Percentiles rank a stretch among this genome's conserved stretches.
Conservation (phyloP, 2,888 invertebrate genomes). For the Callimorpha dominula region DNA sequence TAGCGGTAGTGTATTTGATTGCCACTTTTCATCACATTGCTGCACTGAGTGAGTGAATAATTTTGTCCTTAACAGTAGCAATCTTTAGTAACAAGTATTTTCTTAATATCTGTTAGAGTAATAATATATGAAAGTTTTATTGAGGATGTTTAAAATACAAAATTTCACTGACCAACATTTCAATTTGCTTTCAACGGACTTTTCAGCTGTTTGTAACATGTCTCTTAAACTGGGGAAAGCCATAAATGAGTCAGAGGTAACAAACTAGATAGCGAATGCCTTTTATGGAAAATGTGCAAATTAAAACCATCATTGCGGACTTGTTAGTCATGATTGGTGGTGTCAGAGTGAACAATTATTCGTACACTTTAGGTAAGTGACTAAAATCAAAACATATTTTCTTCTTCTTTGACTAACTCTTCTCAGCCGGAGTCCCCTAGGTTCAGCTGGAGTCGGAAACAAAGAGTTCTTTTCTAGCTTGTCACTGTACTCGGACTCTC, state of each 20-base stretch:
- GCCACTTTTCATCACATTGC: no score
- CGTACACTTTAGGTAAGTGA: not conserved
- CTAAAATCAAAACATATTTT: not conserved
- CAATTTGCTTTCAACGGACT: not conserved
- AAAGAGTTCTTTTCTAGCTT: not conserved
- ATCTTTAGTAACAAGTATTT: no score
- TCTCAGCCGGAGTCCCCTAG: not conserved
- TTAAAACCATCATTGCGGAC: constrained; percentile 5
- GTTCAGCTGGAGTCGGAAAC: not conserved
- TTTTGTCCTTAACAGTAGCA: no score
- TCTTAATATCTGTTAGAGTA: no score
- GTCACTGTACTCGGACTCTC: not conserved
- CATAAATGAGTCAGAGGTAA: not conserved
- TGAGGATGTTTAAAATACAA: not conserved
- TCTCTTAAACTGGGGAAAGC: not conserved
- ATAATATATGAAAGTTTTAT: no score
- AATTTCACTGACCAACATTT: not conserved
- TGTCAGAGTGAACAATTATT: not conserved
- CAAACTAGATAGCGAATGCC: not conserved
- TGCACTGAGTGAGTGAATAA: no score
- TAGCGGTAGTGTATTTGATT: no score
- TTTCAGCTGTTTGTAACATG: not conserved
- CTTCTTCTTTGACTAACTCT: not conserved
- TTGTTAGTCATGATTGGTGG: constrained; percentile 12
- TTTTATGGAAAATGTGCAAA: constrained; percentile 11